These are phyloP conservation scores for Melanogrammus aeglefinus DNA, from an alignment of 2,797 vertebrate species.

Conservation along the genomic window DNA sequence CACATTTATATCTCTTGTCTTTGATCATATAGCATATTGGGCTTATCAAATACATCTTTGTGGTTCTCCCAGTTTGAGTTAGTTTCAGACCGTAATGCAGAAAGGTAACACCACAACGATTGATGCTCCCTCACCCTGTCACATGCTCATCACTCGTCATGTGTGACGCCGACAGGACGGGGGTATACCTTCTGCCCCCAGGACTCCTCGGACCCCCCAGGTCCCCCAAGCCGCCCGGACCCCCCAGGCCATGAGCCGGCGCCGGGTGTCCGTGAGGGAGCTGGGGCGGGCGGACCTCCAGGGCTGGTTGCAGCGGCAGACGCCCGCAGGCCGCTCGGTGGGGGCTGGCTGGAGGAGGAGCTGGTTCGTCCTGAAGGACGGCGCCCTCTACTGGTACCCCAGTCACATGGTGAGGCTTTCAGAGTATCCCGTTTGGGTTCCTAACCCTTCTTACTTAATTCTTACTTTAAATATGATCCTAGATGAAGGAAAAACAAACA, in stretches of 20 bases:
- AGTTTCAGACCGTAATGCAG: too few species aligned
- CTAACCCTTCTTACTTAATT: too few species aligned
- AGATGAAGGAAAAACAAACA: too few species aligned
- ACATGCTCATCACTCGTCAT: too few species aligned
- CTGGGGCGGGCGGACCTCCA: constrained; percentile 80
- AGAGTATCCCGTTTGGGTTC: too few species aligned
- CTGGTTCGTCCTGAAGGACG: constrained; percentile 87
- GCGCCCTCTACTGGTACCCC: constrained; percentile 84
- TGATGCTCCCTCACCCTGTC: neutral
- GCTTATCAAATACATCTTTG: too few species aligned
- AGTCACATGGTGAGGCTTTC: constrained; percentile 75
- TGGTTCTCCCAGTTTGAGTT: too few species aligned
- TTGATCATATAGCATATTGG: too few species aligned
- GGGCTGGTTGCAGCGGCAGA: constrained; percentile 88
- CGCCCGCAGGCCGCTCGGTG: constrained; percentile 75
- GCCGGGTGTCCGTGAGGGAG: constrained; percentile 85
- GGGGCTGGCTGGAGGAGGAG: constrained; percentile 87
- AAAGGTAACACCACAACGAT: neutral
- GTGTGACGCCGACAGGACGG: neutral
- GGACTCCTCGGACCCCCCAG: too few species aligned
- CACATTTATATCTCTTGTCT: too few species aligned
- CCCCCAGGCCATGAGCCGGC: constrained; percentile 74
- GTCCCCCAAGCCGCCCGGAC: constrained; percentile 52
- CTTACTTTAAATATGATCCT: too few species aligned
- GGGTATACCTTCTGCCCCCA: too few species aligned